phyloP scores from a whole-genome alignment of 2,113 vertebrate species.

The Sinocyclocheilus anshuiensis region DNA sequence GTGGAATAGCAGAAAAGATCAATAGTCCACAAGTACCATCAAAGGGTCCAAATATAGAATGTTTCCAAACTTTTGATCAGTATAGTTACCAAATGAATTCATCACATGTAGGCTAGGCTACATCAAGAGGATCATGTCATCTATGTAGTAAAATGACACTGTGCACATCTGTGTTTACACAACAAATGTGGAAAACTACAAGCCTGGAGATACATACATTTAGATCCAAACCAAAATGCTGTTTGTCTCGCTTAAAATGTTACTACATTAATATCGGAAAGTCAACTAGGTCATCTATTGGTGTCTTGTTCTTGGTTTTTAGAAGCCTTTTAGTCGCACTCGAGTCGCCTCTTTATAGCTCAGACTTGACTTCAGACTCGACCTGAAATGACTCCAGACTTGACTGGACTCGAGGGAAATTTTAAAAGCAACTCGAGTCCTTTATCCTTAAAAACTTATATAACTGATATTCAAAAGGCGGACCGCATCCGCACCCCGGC shows the following conservation, averaged over 20 bases:
- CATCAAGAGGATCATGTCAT: conserved; percentile 27
- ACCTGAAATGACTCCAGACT: too few relatives aligned
- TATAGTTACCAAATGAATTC: not conserved
- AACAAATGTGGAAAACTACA: conserved; percentile 57
- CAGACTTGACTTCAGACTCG: too few relatives aligned
- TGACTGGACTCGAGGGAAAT: too few relatives aligned
- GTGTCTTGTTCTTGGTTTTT: not conserved
- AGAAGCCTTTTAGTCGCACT: not conserved
- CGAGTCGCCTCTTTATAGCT: too few relatives aligned
- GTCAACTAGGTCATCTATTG: conserved; percentile 49
- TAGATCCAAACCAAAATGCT: conserved; percentile 55
- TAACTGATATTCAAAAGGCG: too few relatives aligned
- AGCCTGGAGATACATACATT: conserved; percentile 51
- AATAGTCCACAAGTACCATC: not conserved
- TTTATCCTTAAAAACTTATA: too few relatives aligned
- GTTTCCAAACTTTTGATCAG: not conserved
- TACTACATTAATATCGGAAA: conserved; percentile 52
- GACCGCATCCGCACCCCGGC: too few relatives aligned
- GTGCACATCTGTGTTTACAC: conserved; percentile 58
- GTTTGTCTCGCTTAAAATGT: conserved; percentile 56
- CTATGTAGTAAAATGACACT: conserved; percentile 48
- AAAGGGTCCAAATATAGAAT: not conserved
- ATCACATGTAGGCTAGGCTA: conserved; percentile 8
- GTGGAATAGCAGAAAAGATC: not conserved
- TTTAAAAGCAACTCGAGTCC: too few relatives aligned